Conservation (phyloP, 2,888 invertebrate genomes). For the Thereva nobilitata region DNA sequence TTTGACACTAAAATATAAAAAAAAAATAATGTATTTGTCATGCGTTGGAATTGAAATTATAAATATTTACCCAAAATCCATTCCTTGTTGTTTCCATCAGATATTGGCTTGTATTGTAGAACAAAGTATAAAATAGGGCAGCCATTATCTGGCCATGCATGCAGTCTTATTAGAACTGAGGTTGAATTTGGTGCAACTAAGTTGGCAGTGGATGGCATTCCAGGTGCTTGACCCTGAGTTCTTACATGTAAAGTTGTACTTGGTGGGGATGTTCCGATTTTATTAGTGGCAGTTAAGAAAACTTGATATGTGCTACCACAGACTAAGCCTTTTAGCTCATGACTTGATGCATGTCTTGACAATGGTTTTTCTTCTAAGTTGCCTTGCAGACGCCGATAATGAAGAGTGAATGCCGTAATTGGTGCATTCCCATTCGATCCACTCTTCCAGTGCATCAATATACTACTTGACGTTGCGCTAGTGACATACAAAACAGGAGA, state of each 20-base stretch:
- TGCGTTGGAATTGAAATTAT: no score
- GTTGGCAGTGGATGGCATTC: constrained; percentile 66
- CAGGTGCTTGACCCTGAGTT: constrained; percentile 74
- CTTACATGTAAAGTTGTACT: constrained; percentile 70
- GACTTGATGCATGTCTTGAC: constrained; percentile 68
- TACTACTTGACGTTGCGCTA: constrained; percentile 75
- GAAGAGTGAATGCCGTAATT: constrained; percentile 69
- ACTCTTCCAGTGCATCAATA: constrained; percentile 76
- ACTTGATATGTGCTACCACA: constrained; percentile 77
- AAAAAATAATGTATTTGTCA: constrained; percentile 5
- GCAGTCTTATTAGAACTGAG: constrained; percentile 67
- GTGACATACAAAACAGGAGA: constrained; percentile 75
- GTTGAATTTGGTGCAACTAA: constrained; percentile 74
- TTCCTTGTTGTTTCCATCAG: constrained; percentile 63
- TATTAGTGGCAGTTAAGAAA: constrained; percentile 71
- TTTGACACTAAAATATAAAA: constrained; percentile 64
- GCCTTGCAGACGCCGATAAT: constrained; percentile 68
- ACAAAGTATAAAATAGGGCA: constrained; percentile 72
- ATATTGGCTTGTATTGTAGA: constrained; percentile 67
- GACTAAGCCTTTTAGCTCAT: constrained; percentile 69
- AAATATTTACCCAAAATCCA: constrained; percentile 66
- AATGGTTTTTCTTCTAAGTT: constrained; percentile 69
- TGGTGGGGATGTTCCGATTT: constrained; percentile 71
- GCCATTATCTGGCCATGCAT: constrained; percentile 75
- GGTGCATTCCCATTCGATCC: constrained; percentile 71